These are phyloP conservation scores for Orthosia gothica DNA, from an alignment of 2,888 invertebrate species.

Conservation along the genomic window DNA sequence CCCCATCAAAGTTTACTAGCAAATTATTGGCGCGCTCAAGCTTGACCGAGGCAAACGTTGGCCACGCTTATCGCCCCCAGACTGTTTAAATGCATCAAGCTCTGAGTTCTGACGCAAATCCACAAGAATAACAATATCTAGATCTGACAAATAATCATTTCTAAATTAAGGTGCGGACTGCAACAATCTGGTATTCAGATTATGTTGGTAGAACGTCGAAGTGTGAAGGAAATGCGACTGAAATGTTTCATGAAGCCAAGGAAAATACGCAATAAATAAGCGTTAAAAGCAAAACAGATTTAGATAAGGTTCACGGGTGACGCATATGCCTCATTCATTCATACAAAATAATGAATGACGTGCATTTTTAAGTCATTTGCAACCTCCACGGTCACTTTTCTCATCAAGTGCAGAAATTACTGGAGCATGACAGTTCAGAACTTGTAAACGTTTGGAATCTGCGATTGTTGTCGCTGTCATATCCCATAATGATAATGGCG, in stretches of 20 bases:
- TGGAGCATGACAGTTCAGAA: constrained; percentile 59
- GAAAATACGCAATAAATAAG: constrained; percentile 10
- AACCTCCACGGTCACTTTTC: constrained; percentile 46
- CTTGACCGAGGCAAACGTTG: constrained; percentile 67
- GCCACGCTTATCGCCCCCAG: constrained; percentile 53
- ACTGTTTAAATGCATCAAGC: constrained; percentile 59
- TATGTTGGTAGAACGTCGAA: constrained; percentile 15
- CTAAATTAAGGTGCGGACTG: constrained; percentile 53
- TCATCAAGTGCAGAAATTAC: constrained; percentile 48
- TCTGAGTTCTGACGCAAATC: constrained; percentile 68
- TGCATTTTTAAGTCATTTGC: constrained; percentile 47
- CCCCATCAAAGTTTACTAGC: constrained; percentile 76
- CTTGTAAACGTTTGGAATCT: constrained; percentile 52
- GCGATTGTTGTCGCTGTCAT: constrained; percentile 66
- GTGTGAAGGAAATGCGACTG: constrained; percentile 22
- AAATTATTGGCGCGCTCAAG: constrained; percentile 75
- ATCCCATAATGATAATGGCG: constrained; percentile 64
- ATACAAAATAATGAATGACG: constrained; percentile 48
- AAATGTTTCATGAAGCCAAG: constrained; percentile 18
- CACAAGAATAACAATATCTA: constrained; percentile 63
- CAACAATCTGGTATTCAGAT: constrained; percentile 51
- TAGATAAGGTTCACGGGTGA: constrained; percentile 10
- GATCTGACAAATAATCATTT: constrained; percentile 60
- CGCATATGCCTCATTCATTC: constrained; percentile 40
- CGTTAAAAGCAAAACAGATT: constrained; percentile 3